Percentiles rank a stretch among this genome's conserved stretches.
Conservation (phyloP, 2,888 invertebrate species). For the Dicranocentrus wangi region DNA sequence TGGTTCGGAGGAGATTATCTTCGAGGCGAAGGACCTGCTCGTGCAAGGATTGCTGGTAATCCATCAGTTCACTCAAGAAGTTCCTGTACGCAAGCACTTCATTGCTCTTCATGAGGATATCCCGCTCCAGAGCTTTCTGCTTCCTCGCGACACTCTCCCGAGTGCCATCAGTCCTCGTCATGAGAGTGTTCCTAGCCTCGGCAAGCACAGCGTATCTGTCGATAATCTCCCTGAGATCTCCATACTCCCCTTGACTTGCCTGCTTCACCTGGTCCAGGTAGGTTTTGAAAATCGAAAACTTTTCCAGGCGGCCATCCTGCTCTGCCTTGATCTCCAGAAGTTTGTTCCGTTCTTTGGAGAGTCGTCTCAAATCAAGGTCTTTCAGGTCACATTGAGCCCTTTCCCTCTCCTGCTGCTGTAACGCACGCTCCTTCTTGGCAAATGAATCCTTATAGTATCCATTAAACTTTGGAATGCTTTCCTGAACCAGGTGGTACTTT, state of each 20-base stretch:
- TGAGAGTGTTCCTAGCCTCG: slow-evolving; percentile 59
- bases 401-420: slow-evolving; percentile 59
- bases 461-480: slow-evolving; percentile 66
- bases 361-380: slow-evolving; percentile 58
- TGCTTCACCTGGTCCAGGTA: slow-evolving; percentile 68
- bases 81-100: slow-evolving; percentile 70
- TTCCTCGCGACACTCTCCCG: slow-evolving; percentile 61
- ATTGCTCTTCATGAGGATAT: slow-evolving; percentile 67
- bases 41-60: slow-evolving; percentile 63
- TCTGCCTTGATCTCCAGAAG: slow-evolving; percentile 56
- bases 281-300: slow-evolving; percentile 68
- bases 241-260: slow-evolving; percentile 71
- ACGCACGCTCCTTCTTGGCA: slow-evolving; percentile 61
- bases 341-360: slow-evolving; percentile 58
- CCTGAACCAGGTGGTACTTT: slow-evolving; percentile 43
- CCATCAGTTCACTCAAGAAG: slow-evolving; percentile 69
- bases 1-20: slow-evolving; percentile 68
- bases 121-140: slow-evolving; percentile 64
- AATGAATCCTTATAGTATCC: slow-evolving; percentile 69
- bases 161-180: slow-evolving; percentile 45
- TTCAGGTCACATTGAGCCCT: slow-evolving; percentile 53
- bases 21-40: slow-evolving; percentile 67
- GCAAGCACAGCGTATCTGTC: slow-evolving; percentile 69
- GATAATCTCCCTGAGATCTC: slow-evolving; percentile 69
- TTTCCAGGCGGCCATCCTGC: slow-evolving; percentile 59